Evolutionary conservation across 2,113 vertebrate genomes (phyloP).

Genomic region (Pelusios castaneus): DNA sequence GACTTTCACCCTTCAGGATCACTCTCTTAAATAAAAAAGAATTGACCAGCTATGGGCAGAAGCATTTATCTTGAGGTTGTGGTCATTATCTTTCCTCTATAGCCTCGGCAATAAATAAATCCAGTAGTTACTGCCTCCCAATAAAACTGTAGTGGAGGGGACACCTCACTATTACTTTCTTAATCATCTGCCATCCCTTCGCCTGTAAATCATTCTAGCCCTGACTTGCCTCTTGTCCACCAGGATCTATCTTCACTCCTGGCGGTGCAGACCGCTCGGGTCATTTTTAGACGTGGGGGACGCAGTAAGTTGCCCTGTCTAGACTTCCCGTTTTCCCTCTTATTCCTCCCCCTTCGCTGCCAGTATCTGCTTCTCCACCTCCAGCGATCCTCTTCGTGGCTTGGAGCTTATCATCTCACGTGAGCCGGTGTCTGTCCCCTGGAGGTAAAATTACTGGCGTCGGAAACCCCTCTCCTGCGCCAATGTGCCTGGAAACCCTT

Average conservation of each 20-base stretch:
- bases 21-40: slow-evolving; percentile 77
- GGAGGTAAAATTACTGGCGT: too few relatives aligned
- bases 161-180: slow-evolving; percentile 78
- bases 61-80: slow-evolving; percentile 79
- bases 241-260: slow-evolving; percentile 47
- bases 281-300: slow-evolving; percentile 64
- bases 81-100: slow-evolving; percentile 79
- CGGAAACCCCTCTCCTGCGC: too few relatives aligned
- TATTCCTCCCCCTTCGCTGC: not conserved
- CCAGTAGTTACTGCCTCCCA: slow-evolving; percentile 70
- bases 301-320: slow-evolving; percentile 65
- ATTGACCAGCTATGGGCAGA: slow-evolving; percentile 70
- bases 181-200: slow-evolving; percentile 69
- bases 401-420: not conserved
- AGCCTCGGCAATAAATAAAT: slow-evolving; percentile 75
- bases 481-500: too few relatives aligned
- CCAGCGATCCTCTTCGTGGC: slow-evolving; percentile 20
- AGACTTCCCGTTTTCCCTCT: slow-evolving; percentile 47
- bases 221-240: slow-evolving; percentile 30
- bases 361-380: not conserved
- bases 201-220: slow-evolving; percentile 71
- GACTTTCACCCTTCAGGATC: slow-evolving; percentile 70
- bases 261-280: slow-evolving; percentile 44
- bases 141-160: slow-evolving; percentile 76
- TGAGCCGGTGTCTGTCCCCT: not conserved